phyloP scores from a whole-genome alignment of 2,888 invertebrate genomes.

The Caenorhabditis japonica region DNA sequence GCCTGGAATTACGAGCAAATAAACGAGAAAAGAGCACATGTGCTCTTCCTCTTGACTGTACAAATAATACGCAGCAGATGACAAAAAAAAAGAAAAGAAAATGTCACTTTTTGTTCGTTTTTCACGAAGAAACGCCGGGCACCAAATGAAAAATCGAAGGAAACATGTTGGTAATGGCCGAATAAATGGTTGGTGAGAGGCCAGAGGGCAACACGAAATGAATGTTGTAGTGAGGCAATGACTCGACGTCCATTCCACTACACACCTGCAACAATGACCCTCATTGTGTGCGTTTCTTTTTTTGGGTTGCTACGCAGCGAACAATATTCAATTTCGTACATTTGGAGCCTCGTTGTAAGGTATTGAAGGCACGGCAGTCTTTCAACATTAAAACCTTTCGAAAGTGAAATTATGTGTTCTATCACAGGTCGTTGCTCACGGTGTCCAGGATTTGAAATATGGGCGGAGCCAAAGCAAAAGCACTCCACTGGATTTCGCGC shows the following conservation, averaged over 20 bases:
- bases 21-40: slow-evolving; percentile 12
- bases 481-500: too few species aligned
- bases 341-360: too few species aligned
- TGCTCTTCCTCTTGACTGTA: slow-evolving; percentile 13
- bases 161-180: slow-evolving; percentile 85
- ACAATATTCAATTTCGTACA: background rate
- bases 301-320: too few species aligned
- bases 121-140: slow-evolving; percentile 55
- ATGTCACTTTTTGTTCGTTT: too few species aligned
- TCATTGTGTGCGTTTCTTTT: too few species aligned
- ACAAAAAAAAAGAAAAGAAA: slow-evolving; percentile 11
- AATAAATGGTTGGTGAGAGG: slow-evolving; percentile 81
- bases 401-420: background rate
- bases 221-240: slow-evolving; percentile 84
- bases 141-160: slow-evolving; percentile 85
- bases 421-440: too few species aligned
- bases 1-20: slow-evolving; percentile 15
- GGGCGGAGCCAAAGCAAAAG: too few species aligned
- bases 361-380: background rate
- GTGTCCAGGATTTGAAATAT: too few species aligned
- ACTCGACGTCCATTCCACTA: slow-evolving; percentile 46
- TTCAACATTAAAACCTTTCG: background rate
- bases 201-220: slow-evolving; percentile 89
- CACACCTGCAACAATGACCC: slow-evolving; percentile 65
- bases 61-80: too few species aligned